Percentiles rank a stretch among this genome's conserved stretches.
Conservation (phyloP, 37 sponge, comb jelly and placozoan species). For the Cliona cf. orientalis region DNA sequence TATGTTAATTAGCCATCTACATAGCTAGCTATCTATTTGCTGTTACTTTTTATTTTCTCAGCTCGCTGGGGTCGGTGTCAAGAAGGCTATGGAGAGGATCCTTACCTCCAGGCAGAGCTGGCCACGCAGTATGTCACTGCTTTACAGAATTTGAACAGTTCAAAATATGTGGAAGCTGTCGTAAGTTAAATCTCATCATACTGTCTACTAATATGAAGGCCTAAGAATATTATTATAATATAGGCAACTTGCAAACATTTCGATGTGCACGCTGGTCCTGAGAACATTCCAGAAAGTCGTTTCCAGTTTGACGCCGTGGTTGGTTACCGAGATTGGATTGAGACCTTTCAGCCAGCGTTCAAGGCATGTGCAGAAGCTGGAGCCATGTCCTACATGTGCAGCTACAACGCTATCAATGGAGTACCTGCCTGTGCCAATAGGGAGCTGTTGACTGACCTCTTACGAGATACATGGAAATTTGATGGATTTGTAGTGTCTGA, state of each 20-base stretch:
- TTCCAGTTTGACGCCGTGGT: conserved; percentile 51
- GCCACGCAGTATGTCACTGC: conserved; percentile 28
- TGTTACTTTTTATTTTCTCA: neutral
- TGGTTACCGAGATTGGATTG: conserved; percentile 35
- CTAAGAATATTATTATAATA: too few species aligned
- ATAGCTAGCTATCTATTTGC: too few species aligned
- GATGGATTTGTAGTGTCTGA: conserved; percentile 55
- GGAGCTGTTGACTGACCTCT: conserved; percentile 32
- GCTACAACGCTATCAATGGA: conserved; percentile 75
- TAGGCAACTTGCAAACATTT: conserved; percentile 71
- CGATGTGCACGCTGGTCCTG: conserved; percentile 61
- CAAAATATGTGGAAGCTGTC: conserved; percentile 15
- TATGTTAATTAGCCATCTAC: too few species aligned
- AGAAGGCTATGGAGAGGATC: conserved; percentile 64
- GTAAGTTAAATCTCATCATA: neutral
- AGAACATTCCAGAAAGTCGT: conserved; percentile 49
- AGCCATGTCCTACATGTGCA: conserved; percentile 64
- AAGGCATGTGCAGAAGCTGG: conserved; percentile 60
- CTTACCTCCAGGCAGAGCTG: conserved; percentile 25
- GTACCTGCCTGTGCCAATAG: conserved; percentile 62
- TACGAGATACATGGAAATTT: conserved; percentile 44
- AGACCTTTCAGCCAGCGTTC: conserved; percentile 63
- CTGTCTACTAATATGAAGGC: neutral
- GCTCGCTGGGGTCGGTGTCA: conserved; percentile 48
- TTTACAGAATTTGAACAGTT: conserved; percentile 15